These are phyloP conservation scores for Anabacerthia variegaticeps DNA, from an alignment of 2,797 vertebrate species.

Conservation along the genomic window DNA sequence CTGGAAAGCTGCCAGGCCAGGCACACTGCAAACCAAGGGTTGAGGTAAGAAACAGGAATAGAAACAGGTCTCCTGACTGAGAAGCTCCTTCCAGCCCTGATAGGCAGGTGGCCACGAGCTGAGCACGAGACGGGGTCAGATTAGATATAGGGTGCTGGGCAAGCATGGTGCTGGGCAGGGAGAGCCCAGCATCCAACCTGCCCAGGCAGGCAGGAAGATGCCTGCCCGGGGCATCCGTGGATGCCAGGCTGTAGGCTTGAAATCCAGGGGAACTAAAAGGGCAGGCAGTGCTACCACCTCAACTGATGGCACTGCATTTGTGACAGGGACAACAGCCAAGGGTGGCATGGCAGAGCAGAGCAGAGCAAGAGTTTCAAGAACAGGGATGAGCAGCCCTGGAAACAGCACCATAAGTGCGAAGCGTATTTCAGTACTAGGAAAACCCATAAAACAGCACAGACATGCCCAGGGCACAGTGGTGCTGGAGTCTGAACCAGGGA, in stretches of 20 bases:
- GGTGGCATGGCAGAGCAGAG: background rate
- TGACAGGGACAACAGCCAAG: background rate
- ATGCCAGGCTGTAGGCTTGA: background rate
- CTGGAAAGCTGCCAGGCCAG: background rate
- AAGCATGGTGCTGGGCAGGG: background rate
- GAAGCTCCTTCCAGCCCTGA: background rate
- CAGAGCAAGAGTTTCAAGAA: background rate
- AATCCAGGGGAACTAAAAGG: background rate
- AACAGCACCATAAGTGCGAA: background rate
- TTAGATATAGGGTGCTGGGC: background rate
- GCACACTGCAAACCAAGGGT: background rate
- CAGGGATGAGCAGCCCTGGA: background rate
- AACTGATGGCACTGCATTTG: background rate
- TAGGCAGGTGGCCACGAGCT: slow-evolving; percentile 6
- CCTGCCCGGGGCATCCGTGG: background rate
- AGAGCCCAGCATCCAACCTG: background rate
- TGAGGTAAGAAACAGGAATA: slow-evolving; percentile 32
- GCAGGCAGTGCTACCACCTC: background rate
- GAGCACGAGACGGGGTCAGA: slow-evolving; percentile 8
- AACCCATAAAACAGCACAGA: background rate
- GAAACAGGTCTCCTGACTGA: slow-evolving; percentile 15
- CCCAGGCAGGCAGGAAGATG: background rate
- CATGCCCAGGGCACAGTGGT: background rate
- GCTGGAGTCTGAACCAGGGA: background rate
- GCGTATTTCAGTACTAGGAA: background rate